phyloP scores from a whole-genome alignment of 2,113 vertebrate species.

The Malaclemys terrapin region DNA sequence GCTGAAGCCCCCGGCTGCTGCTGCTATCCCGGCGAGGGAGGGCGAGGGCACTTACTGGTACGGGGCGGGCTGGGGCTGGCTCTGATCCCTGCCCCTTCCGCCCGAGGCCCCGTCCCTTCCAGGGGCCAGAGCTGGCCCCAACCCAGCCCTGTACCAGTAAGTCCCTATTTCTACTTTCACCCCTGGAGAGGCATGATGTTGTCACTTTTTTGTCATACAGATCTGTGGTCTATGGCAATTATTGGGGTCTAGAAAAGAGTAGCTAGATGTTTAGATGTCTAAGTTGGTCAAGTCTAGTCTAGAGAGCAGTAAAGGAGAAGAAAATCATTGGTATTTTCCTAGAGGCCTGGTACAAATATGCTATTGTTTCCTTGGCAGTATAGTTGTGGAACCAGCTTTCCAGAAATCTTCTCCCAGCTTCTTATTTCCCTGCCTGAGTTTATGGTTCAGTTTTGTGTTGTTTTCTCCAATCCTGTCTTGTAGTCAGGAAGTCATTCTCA shows the following conservation, averaged over 20 bases:
- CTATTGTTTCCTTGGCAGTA: neutral
- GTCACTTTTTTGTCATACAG: neutral
- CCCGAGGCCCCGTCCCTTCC: no score
- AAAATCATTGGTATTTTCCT: neutral
- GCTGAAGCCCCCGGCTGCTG: no score
- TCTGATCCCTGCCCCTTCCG: no score
- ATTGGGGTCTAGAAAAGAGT: neutral
- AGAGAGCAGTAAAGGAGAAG: neutral
- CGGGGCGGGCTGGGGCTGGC: no score
- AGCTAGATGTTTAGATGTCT: neutral
- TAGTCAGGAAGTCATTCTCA: rapidly evolving
- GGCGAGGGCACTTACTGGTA: no score
- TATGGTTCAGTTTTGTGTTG: neutral
- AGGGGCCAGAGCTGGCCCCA: no score
- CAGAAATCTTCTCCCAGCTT: neutral
- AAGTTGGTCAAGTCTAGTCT: neutral
- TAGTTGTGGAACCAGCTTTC: neutral
- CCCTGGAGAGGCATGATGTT: neutral
- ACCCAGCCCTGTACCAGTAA: no score
- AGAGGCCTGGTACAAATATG: neutral
- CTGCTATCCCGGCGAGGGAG: no score
- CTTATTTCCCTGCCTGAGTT: neutral
- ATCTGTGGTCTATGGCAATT: neutral
- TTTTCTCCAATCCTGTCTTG: neutral
- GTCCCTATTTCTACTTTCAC: no score